phyloP scores from a whole-genome alignment of 2,113 vertebrate species.

The Eublepharis macularius region DNA sequence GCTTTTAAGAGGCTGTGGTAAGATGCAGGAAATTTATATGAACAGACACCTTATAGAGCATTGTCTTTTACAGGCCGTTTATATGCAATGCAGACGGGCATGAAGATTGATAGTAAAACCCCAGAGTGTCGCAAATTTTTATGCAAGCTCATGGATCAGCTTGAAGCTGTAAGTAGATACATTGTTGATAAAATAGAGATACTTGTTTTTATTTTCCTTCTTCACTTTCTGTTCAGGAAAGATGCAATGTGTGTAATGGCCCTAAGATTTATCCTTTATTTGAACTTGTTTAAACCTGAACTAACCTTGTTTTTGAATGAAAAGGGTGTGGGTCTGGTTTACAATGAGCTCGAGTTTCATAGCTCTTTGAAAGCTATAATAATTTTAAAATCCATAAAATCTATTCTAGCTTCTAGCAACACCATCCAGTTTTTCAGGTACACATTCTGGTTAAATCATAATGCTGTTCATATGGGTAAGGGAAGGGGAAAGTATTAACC shows the following conservation, averaged over 20 bases:
- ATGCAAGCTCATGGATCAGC: constrained; percentile 93
- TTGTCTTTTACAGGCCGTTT: constrained; percentile 85
- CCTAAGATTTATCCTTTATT: neutral
- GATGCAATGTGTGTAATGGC: neutral
- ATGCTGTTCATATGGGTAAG: neutral
- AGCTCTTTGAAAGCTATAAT: no score
- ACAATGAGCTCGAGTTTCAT: no score
- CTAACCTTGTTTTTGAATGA: neutral
- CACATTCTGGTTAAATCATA: no score
- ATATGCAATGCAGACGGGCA: constrained; percentile 95
- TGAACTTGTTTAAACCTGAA: neutral
- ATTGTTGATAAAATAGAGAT: neutral
- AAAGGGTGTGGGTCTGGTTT: neutral
- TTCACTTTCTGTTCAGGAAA: neutral
- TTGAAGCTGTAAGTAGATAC: constrained; percentile 88
- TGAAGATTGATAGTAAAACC: constrained; percentile 97
- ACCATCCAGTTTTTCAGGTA: no score
- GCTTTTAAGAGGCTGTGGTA: neutral
- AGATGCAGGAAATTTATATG: neutral
- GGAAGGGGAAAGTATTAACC: neutral
- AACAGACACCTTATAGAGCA: constrained; percentile 1
- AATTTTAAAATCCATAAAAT: no score
- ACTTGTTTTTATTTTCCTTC: neutral
- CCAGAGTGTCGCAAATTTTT: constrained; percentile 97
- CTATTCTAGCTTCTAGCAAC: no score